Conservation (phyloP, 1,140 invertebrate genomes). For the Anastrepha obliqua region DNA sequence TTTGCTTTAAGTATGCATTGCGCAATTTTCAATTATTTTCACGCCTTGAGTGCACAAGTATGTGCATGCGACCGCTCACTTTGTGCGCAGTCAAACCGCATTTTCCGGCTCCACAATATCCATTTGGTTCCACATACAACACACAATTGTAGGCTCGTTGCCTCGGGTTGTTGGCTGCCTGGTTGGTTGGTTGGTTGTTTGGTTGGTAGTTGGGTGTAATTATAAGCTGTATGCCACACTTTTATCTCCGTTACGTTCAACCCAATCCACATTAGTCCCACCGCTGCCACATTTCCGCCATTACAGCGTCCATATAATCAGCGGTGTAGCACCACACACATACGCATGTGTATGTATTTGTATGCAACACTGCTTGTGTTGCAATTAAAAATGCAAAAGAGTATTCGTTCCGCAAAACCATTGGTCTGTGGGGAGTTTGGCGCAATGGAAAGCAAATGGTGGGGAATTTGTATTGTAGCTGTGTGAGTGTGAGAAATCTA, state of each 20-base stretch:
- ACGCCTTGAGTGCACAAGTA: constrained; percentile 45
- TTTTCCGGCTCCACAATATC: constrained; percentile 36
- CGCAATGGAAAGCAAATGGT: background rate
- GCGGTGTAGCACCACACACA: constrained; percentile 3
- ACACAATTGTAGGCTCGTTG: background rate
- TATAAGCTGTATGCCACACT: constrained; percentile 34
- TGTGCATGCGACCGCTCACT: background rate
- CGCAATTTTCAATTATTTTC: constrained; percentile 52
- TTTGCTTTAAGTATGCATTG: constrained; percentile 50
- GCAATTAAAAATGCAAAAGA: constrained; percentile 51
- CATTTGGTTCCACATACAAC: background rate
- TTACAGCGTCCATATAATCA: constrained; percentile 51
- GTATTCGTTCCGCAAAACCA: constrained; percentile 8
- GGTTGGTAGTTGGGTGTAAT: constrained; percentile 27
- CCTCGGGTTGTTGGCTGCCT: background rate
- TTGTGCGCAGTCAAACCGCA: constrained; percentile 28
- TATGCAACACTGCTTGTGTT: background rate
- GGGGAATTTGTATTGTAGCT: background rate
- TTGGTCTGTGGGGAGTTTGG: background rate
- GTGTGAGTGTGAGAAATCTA: background rate
- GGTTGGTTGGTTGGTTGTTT: constrained; percentile 16
- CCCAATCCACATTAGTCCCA: constrained; percentile 1
- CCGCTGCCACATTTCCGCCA: constrained; percentile 43
- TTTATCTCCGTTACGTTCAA: constrained; percentile 3
- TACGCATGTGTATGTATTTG: background rate